Evolutionary conservation across 2,888 invertebrate species (phyloP).

Genomic region (Norana najaformis): DNA sequence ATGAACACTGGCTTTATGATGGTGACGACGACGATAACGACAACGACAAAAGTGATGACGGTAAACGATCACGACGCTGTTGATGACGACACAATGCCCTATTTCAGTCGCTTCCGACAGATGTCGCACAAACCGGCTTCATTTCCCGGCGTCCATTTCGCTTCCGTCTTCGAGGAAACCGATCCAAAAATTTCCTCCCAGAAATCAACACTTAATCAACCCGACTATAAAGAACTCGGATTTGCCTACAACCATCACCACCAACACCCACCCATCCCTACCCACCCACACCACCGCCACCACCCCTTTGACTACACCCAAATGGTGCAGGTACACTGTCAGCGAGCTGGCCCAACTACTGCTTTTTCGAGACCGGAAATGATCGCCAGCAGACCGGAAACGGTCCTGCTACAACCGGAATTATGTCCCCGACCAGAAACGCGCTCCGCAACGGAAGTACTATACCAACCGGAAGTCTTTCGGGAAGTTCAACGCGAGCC

Average conservation of each 20-base stretch:
- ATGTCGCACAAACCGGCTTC: not conserved
- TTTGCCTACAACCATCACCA: not conserved
- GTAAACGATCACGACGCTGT: not conserved
- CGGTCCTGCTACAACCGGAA: not conserved
- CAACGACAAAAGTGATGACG: too few species aligned
- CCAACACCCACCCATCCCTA: not conserved
- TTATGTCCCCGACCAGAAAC: not conserved
- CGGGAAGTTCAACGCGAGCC: not conserved
- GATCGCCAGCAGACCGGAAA: not conserved
- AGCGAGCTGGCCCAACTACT: not conserved
- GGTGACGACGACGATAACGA: too few species aligned
- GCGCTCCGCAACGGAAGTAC: not conserved
- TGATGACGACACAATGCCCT: not conserved
- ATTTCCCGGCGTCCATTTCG: not conserved
- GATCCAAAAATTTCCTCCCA: not conserved
- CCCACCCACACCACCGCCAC: not conserved
- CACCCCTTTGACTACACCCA: not conserved
- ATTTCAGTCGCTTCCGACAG: conserved; percentile 1
- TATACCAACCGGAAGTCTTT: not conserved
- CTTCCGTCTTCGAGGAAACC: not conserved
- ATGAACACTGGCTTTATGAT: too few species aligned
- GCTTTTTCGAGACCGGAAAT: not conserved
- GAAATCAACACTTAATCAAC: not conserved
- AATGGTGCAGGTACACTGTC: conserved; percentile 17
- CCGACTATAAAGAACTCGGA: not conserved